Conservation (phyloP, 1,140 invertebrate genomes). For the Orius insidiosus region DNA sequence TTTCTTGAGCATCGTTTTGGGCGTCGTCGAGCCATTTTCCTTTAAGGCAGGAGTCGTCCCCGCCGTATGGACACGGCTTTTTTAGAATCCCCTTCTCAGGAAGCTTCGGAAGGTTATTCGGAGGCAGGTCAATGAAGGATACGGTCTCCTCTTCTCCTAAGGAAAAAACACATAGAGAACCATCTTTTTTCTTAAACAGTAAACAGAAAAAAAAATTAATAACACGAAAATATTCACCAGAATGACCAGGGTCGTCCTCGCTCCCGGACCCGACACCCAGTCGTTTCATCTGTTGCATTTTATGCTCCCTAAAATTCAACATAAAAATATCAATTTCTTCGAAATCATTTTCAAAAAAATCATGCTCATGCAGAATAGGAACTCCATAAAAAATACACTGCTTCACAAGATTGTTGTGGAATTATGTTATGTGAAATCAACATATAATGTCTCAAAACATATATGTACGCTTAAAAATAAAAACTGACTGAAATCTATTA, state of each 20-base stretch:
- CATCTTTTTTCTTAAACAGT: not conserved
- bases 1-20: conserved; percentile 50
- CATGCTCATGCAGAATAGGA: conserved; percentile 5
- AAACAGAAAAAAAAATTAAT: conserved; percentile 9
- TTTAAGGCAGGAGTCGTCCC: conserved; percentile 21
- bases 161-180: conserved; percentile 27
- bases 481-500: conserved; percentile 37
- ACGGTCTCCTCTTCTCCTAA: conserved; percentile 55
- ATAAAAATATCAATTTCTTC: no score
- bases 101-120: conserved; percentile 54
- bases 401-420: no score
- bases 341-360: not conserved
- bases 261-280: conserved; percentile 45
- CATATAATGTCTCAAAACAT: no score
- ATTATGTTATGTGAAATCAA: no score
- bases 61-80: conserved; percentile 58
- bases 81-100: conserved; percentile 78
- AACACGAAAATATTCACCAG: conserved; percentile 31
- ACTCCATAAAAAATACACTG: conserved; percentile 12
- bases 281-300: conserved; percentile 50
- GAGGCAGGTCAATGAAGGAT: conserved; percentile 62
- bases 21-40: conserved; percentile 49
- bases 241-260: conserved; percentile 51
- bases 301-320: conserved; percentile 48
- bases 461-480: no score